A percentile compares a stretch with the other conserved stretches of the same genome.
phyloP scores from a whole-genome alignment of 2,888 invertebrate genomes.

The Stenoptilia bipunctidactyla region DNA sequence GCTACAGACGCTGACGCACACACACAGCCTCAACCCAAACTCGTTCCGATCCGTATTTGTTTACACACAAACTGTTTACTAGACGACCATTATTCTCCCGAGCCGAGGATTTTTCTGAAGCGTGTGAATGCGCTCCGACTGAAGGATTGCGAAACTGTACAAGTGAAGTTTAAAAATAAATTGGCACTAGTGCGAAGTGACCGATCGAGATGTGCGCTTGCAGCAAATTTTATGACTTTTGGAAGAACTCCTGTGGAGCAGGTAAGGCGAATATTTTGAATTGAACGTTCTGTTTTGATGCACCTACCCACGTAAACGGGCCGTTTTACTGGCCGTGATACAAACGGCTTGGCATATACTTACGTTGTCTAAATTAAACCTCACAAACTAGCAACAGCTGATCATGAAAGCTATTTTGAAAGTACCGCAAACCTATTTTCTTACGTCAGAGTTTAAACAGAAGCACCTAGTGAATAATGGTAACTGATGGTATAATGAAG shows the following conservation, averaged over 20 bases:
- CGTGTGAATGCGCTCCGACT: slow-evolving; percentile 46
- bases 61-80: slow-evolving; percentile 25
- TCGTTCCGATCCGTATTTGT: not conserved
- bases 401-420: not conserved
- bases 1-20: too few species aligned
- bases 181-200: slow-evolving; percentile 60
- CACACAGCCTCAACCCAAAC: too few species aligned
- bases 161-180: slow-evolving; percentile 70
- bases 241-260: slow-evolving; percentile 64
- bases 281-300: too few species aligned
- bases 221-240: slow-evolving; percentile 65
- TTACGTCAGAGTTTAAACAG: too few species aligned
- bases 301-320: too few species aligned
- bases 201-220: slow-evolving; percentile 58
- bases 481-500: too few species aligned
- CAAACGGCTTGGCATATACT: not conserved
- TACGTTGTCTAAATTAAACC: not conserved
- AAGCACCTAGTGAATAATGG: too few species aligned
- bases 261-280: slow-evolving; percentile 36
- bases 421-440: too few species aligned
- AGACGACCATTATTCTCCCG: slow-evolving; percentile 40
- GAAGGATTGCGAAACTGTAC: slow-evolving; percentile 64
- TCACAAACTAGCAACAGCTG: not conserved
- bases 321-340: not conserved
- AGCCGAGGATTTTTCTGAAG: slow-evolving; percentile 23